A percentile compares a stretch with the other conserved stretches of the same genome.
Evolutionary conservation across 2,113 vertebrate species (phyloP).

Genomic region (Sula dactylatra): DNA sequence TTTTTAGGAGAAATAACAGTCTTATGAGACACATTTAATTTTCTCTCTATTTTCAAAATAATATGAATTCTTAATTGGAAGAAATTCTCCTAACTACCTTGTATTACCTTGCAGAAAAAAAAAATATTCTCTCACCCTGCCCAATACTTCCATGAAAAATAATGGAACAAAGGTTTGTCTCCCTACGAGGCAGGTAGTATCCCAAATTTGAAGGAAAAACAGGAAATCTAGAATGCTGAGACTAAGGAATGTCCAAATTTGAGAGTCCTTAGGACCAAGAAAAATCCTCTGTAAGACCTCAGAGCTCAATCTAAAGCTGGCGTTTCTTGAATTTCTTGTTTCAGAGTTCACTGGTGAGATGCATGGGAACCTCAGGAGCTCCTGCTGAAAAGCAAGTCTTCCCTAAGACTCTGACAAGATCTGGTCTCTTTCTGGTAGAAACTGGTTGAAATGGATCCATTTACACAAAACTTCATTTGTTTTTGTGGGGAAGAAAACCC

Average conservation of each 20-base stretch:
- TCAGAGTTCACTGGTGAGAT: background rate
- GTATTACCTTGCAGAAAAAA: background rate
- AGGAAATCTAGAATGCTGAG: background rate
- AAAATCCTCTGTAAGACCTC: background rate
- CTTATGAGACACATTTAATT: background rate
- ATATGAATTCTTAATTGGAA: background rate
- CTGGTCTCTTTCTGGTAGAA: background rate
- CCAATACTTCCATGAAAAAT: background rate
- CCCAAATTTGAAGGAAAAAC: background rate
- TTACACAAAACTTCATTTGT: rapidly evolving
- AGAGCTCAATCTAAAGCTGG: rapidly evolving
- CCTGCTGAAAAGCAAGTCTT: background rate
- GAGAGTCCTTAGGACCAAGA: background rate
- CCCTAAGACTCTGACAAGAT: background rate
- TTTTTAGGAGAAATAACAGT: background rate
- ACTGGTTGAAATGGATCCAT: background rate
- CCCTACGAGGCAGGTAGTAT: background rate
- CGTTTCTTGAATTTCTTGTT: background rate
- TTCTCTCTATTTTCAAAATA: background rate
- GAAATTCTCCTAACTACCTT: background rate
- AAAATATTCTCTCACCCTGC: too few relatives aligned
- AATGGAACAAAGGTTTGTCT: background rate
- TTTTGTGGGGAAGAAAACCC: background rate
- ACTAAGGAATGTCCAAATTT: background rate
- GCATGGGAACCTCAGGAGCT: background rate